Conservation (phyloP, 2,797 vertebrate genomes). For the Falco concolor region DNA sequence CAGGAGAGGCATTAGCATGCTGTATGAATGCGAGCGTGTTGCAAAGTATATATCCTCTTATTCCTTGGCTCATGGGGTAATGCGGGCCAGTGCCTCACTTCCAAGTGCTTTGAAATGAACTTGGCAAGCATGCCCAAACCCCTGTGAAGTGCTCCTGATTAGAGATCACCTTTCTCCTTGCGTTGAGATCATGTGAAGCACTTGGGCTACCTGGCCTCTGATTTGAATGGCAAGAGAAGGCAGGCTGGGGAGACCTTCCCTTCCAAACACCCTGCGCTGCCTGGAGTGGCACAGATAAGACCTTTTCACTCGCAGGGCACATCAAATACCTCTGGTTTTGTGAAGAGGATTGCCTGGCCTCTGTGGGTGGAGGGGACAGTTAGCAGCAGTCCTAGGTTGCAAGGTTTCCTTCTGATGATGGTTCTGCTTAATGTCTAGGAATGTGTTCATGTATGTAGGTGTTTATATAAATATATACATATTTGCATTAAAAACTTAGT, state of each 20-base stretch:
- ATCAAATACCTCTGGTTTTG: background rate
- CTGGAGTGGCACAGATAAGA: background rate
- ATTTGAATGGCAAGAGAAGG: background rate
- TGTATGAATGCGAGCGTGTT: background rate
- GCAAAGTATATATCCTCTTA: background rate
- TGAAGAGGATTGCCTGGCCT: background rate
- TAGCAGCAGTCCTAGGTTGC: background rate
- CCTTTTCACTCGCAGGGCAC: background rate
- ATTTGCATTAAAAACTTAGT: background rate
- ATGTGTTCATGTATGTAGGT: background rate
- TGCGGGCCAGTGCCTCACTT: background rate
- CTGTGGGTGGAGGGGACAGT: background rate
- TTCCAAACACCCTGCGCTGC: accelerated
- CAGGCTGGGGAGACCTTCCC: background rate
- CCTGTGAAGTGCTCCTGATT: background rate
- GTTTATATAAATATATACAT: accelerated
- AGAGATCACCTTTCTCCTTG: background rate
- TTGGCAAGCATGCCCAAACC: background rate
- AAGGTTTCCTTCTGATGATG: background rate
- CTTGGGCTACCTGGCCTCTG: background rate
- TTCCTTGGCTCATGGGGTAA: background rate
- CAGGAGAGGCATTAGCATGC: background rate
- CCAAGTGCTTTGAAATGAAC: background rate
- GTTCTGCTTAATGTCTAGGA: background rate
- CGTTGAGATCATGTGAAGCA: accelerated